These are phyloP conservation scores for Plagiodera versicolora DNA, from an alignment of 2,888 invertebrate genomes.

Conservation along the genomic window DNA sequence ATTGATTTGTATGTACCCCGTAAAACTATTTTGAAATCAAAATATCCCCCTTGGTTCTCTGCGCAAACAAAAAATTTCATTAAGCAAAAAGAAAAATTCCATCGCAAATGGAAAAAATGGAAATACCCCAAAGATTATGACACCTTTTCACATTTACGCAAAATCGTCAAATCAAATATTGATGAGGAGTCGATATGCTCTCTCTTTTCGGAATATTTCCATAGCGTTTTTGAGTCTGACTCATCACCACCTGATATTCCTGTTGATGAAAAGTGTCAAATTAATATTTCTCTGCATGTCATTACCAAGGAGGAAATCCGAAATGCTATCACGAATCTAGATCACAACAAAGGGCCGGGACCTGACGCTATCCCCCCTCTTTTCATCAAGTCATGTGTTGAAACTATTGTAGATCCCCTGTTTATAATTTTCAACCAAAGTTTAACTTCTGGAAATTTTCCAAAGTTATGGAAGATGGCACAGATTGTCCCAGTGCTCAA, in stretches of 20 bases:
- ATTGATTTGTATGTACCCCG: neutral
- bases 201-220: neutral
- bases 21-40: neutral
- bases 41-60: neutral
- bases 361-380: too few species aligned
- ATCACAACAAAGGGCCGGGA: neutral
- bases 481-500: too few species aligned
- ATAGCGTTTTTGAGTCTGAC: neutral
- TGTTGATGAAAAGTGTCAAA: conserved; percentile 1
- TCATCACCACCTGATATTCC: neutral
- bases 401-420: too few species aligned
- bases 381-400: too few species aligned
- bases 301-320: conserved; percentile 1
- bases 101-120: too few species aligned
- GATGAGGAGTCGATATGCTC: neutral
- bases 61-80: neutral
- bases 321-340: neutral
- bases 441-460: too few species aligned
- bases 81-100: neutral
- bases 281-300: neutral
- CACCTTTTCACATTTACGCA: neutral
- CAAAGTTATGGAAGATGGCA: too few species aligned
- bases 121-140: neutral
- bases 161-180: neutral
- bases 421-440: too few species aligned